phyloP scores from a whole-genome alignment of 1,140 invertebrate genomes.

The Calycopis cecrops region DNA sequence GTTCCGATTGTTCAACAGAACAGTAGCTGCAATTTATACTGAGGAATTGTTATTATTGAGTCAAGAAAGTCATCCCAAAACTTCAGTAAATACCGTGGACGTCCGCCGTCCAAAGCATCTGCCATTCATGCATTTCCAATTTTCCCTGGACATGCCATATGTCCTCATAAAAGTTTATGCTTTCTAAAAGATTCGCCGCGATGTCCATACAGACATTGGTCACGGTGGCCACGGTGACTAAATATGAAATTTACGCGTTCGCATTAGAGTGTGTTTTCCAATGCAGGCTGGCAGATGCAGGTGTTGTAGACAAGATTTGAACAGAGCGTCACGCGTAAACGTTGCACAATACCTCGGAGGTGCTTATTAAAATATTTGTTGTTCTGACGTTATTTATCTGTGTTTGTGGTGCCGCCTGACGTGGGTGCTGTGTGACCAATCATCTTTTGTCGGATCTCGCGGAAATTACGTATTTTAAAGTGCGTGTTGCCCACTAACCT shows the following conservation, averaged over 20 bases:
- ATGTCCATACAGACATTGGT: slow-evolving; percentile 53
- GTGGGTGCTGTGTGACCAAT: slow-evolving; percentile 54
- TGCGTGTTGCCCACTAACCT: slow-evolving; percentile 5
- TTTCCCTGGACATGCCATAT: slow-evolving; percentile 54
- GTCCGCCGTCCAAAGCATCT: slow-evolving; percentile 51
- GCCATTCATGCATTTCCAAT: slow-evolving; percentile 66
- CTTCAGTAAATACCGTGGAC: background rate
- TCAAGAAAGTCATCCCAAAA: too few species aligned
- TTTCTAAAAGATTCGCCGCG: slow-evolving; percentile 54
- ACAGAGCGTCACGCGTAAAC: slow-evolving; percentile 51
- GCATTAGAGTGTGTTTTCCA: slow-evolving; percentile 3
- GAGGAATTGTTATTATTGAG: too few species aligned
- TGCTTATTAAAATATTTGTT: slow-evolving; percentile 75
- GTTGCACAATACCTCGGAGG: slow-evolving; percentile 60
- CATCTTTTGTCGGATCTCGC: slow-evolving; percentile 38
- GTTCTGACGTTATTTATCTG: slow-evolving; percentile 69
- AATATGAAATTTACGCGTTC: slow-evolving; percentile 25
- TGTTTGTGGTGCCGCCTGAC: slow-evolving; percentile 57
- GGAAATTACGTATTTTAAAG: slow-evolving; percentile 20
- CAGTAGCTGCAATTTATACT: too few species aligned
- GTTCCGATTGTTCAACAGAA: too few species aligned
- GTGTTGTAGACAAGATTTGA: slow-evolving; percentile 30
- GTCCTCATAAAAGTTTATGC: slow-evolving; percentile 62
- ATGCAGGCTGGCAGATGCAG: background rate
- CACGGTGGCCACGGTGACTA: slow-evolving; percentile 52